phyloP scores from a whole-genome alignment of 2,888 invertebrate species.

The Thecocarcelia acutangulata region DNA sequence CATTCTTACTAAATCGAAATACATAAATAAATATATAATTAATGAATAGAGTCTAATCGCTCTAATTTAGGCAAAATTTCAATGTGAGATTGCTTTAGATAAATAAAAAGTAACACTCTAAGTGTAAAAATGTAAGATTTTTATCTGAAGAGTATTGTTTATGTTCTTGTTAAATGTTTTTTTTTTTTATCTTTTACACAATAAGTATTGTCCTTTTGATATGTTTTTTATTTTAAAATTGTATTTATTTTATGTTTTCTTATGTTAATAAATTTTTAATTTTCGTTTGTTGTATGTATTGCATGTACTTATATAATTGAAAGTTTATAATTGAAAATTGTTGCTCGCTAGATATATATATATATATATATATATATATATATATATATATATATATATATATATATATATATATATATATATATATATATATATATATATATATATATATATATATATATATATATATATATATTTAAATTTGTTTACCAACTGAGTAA shows the following conservation, averaged over 20 bases:
- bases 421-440: no score
- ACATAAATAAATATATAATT: no score
- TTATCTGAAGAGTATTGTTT: constrained; percentile 41
- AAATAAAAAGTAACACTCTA: constrained; percentile 58
- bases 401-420: no score
- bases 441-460: no score
- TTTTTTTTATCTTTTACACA: constrained; percentile 72
- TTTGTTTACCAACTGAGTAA: not conserved
- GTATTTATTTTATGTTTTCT: constrained; percentile 21
- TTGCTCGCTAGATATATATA: constrained; percentile 3
- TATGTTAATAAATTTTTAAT: constrained; percentile 69
- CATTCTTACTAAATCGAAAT: no score
- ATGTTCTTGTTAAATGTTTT: constrained; percentile 43
- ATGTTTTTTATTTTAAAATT: constrained; percentile 74
- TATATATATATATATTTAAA: no score
- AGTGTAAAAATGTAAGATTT: constrained; percentile 43
- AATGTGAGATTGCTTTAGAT: no score
- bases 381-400: no score
- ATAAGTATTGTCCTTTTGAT: constrained; percentile 81
- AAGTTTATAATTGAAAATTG: constrained; percentile 25
- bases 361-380: no score
- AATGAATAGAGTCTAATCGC: no score
- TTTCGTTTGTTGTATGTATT: constrained; percentile 72
- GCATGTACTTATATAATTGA: constrained; percentile 42
- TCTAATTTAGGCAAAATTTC: no score